A percentile compares a stretch with the other conserved stretches of the same genome.
Conservation (phyloP, 2,797 vertebrate species). For the Chelidonichthys spinosus region DNA sequence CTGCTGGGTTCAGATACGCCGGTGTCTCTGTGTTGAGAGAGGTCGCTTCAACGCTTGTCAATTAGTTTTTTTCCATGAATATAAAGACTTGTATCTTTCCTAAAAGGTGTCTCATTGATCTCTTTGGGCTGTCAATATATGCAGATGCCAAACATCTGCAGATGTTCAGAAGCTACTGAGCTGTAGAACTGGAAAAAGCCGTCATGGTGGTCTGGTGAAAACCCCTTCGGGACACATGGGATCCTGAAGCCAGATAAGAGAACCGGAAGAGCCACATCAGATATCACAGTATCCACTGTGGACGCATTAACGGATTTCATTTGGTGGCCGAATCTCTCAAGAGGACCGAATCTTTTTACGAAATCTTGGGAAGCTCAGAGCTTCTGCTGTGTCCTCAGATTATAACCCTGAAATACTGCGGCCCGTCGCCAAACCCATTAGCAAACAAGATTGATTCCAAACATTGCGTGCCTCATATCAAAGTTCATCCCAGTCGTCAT, state of each 20-base stretch:
- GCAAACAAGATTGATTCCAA: not conserved
- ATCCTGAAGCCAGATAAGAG: slow-evolving; percentile 64
- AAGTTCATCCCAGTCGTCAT: not conserved
- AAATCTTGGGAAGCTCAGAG: slow-evolving; percentile 5
- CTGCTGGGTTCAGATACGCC: slow-evolving; percentile 13
- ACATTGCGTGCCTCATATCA: not conserved
- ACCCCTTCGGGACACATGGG: slow-evolving; percentile 40
- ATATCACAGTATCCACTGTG: slow-evolving; percentile 37
- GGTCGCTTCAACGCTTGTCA: too few relatives aligned
- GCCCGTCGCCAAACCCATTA: too few relatives aligned
- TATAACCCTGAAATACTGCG: not conserved
- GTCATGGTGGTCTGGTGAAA: slow-evolving; percentile 54
- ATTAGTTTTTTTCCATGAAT: slow-evolving; percentile 5
- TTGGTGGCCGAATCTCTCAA: slow-evolving; percentile 26
- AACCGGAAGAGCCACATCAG: slow-evolving; percentile 58
- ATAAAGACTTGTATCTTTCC: slow-evolving; percentile 18
- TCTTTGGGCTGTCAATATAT: slow-evolving; percentile 1
- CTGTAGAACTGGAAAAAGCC: slow-evolving; percentile 12
- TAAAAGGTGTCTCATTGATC: slow-evolving; percentile 8
- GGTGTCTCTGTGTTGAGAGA: too few relatives aligned
- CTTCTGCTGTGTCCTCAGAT: not conserved
- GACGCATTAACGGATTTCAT: slow-evolving; percentile 47
- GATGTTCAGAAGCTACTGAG: slow-evolving; percentile 12
- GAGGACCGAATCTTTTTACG: slow-evolving; percentile 1
- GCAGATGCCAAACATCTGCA: slow-evolving; percentile 17